Conservation (phyloP, 2,888 invertebrate species). For the Halictus ligatus region DNA sequence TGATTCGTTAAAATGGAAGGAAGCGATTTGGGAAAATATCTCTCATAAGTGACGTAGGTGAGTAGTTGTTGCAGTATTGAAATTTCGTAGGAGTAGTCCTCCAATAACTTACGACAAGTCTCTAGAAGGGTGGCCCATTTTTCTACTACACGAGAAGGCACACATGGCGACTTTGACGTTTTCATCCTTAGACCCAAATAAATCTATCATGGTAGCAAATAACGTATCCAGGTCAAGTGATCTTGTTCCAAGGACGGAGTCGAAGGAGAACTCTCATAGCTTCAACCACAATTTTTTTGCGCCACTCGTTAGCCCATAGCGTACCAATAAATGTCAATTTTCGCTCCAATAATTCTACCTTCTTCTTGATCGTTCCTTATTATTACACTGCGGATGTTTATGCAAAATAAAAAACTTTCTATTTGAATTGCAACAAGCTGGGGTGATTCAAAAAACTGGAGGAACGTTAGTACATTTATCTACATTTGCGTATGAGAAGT, state of each 20-base stretch:
- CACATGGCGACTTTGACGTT: slow-evolving; percentile 9
- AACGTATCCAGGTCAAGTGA: neutral
- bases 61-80: neutral
- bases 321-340: neutral
- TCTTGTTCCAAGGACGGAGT: neutral
- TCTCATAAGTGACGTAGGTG: neutral
- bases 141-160: neutral
- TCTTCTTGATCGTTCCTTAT: neutral
- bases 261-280: neutral
- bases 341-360: neutral
- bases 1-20: neutral
- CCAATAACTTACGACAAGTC: neutral
- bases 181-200: neutral
- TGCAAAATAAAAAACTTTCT: too few relatives aligned
- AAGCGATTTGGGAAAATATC: neutral
- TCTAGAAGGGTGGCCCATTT: neutral
- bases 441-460: neutral
- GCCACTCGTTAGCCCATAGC: neutral
- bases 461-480: neutral
- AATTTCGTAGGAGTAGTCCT: neutral
- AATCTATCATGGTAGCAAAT: slow-evolving; percentile 7
- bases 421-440: too few relatives aligned
- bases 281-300: neutral
- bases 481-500: neutral
- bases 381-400: too few relatives aligned